Percentiles rank a stretch among this genome's conserved stretches.
Evolutionary conservation across 2,797 vertebrate species (phyloP).

Genomic region (Orientallactaga sibirica): DNA sequence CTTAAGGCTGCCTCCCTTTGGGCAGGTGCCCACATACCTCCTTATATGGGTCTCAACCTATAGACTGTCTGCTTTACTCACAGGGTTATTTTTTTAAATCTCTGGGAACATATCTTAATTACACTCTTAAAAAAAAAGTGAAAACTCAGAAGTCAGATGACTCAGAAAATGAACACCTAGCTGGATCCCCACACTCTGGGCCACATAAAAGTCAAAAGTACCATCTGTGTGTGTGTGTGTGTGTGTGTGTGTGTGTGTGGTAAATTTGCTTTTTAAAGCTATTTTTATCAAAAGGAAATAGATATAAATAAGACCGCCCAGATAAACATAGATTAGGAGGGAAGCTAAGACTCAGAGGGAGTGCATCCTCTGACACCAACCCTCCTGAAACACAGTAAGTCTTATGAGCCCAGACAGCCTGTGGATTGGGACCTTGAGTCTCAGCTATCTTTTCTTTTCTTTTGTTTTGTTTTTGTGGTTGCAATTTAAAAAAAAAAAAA

Average conservation of each 20-base stretch:
- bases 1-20: slow-evolving; percentile 78
- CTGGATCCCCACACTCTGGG: not conserved
- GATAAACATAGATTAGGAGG: slow-evolving; percentile 78
- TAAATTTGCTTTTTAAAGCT: slow-evolving; percentile 54
- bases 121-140: slow-evolving; percentile 70
- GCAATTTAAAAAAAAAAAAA: slow-evolving; percentile 42
- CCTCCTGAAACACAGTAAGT: not conserved
- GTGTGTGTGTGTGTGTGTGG: not conserved
- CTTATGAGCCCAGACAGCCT: not conserved
- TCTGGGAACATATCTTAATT: slow-evolving; percentile 83
- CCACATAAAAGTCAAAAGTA: slow-evolving; percentile 28
- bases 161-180: slow-evolving; percentile 75
- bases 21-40: slow-evolving; percentile 75
- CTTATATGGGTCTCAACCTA: slow-evolving; percentile 76
- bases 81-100: slow-evolving; percentile 54
- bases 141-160: slow-evolving; percentile 79
- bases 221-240: not conserved
- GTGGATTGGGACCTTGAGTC: not conserved
- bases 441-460: not conserved
- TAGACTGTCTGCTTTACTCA: slow-evolving; percentile 73
- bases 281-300: slow-evolving; percentile 76
- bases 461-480: not conserved
- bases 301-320: slow-evolving; percentile 76
- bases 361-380: slow-evolving; percentile 8
- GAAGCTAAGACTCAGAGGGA: slow-evolving; percentile 40